Base-by-base conservation (phyloP, 2,797 vertebrate species). In the Trachops cirrhosus region DNA sequence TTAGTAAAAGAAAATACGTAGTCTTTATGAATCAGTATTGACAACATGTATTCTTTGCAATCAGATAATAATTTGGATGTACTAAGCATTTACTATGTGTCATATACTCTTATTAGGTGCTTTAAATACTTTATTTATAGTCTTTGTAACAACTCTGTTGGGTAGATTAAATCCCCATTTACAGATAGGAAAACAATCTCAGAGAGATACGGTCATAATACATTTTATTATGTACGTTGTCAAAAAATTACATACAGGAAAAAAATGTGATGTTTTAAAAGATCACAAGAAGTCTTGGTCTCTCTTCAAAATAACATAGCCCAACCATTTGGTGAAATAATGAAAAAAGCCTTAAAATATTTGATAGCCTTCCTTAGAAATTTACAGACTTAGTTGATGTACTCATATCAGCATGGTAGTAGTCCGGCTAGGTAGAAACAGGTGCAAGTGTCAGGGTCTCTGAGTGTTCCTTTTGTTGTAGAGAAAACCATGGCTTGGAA, bases 11-110 rank as follows among this genome's bases (percentile, higher is more conserved):
- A 26, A 93, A 91, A 73, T 32, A 59, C 6, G 0, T 54, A 86
- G 16, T 79, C 57, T 29, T 88, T 83, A 41, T 92, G 71, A 95
- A 87, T 92, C 94, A 84, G 34, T 89, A 70, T 90, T 89, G 34
- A 83, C 32, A 92, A 29, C 19, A 67, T 22, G 29, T 50, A 93
- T 54, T 71, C 26, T 89, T 93, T 87, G 16, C 62, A 75, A 4
- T 93, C 86, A 64, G 12, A 62, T 89, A 70, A 57, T 88, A 95
- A 71, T 91, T 89, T 91, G 83, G 7, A 67, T 71, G 78, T 91
- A 52, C 67, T 59, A 21, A 94, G 59, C 75, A 82, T 92, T 93
- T 89, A 74, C 26, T 84, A 29, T 77, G 18, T 84, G 18, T 70
- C 34, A 34, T 71, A 12, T 90, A 57, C 26, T 93, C 54, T 3